Conservation (phyloP, 2,113 vertebrate genomes). For the Ochotona princeps region DNA sequence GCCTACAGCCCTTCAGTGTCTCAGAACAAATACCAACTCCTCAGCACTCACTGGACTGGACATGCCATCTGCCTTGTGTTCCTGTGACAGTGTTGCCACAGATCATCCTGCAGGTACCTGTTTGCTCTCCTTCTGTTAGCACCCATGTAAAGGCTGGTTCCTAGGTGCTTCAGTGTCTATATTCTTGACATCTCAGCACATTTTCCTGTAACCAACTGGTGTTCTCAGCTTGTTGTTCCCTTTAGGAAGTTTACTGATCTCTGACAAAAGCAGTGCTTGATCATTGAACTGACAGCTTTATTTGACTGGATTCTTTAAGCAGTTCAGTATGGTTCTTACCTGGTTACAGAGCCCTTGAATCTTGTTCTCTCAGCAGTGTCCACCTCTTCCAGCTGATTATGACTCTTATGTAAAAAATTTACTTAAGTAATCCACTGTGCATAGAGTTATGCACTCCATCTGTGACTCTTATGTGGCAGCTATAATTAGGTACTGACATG, state of each 20-base stretch:
- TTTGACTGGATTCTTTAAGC: constrained; percentile 19
- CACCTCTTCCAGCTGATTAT: neutral
- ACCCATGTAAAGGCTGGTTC: neutral
- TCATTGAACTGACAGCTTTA: neutral
- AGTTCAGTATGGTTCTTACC: neutral
- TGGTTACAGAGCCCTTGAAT: neutral
- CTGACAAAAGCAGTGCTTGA: constrained; percentile 40
- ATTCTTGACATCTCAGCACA: neutral
- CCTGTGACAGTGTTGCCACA: neutral
- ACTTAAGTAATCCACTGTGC: neutral
- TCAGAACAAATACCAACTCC: neutral
- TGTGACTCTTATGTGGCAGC: constrained; percentile 53
- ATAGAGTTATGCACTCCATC: neutral
- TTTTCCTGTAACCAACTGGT: neutral
- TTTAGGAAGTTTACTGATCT: neutral
- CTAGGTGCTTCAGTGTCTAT: neutral
- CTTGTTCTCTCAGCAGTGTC: neutral
- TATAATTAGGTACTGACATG: constrained; percentile 58
- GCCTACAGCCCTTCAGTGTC: neutral
- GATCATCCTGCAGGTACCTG: neutral
- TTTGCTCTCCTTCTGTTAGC: neutral
- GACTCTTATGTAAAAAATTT: constrained; percentile 24
- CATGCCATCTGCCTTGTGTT: neutral
- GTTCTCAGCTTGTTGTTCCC: neutral
- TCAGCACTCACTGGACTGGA: neutral